Conservation (phyloP, 2,888 invertebrate species). For the Lampropteryx suffumata region DNA sequence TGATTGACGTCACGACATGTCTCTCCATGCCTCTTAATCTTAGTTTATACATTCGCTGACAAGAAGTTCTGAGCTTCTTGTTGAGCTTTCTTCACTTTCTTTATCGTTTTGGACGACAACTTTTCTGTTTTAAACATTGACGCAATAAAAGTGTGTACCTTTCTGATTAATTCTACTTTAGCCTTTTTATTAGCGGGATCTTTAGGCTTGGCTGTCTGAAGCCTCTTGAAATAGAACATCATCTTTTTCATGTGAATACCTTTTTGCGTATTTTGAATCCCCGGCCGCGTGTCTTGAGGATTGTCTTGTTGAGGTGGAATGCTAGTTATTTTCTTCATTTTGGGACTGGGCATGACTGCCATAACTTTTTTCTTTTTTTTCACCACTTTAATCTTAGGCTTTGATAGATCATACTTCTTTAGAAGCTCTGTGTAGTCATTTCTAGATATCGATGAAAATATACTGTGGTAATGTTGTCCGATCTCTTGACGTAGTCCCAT, state of each 20-base stretch:
- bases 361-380: constrained; percentile 47
- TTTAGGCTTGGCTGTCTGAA: constrained; percentile 44
- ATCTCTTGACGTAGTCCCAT: constrained; percentile 71
- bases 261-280: constrained; percentile 17
- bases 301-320: constrained; percentile 40
- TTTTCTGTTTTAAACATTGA: constrained; percentile 43
- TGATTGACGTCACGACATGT: constrained; percentile 44
- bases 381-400: constrained; percentile 28
- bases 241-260: constrained; percentile 41
- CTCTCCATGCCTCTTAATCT: constrained; percentile 33
- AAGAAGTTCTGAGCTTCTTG: constrained; percentile 61
- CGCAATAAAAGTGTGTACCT: constrained; percentile 50
- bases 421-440: constrained; percentile 66
- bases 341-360: constrained; percentile 39
- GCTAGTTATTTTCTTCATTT: constrained; percentile 38
- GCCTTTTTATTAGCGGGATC: constrained; percentile 48
- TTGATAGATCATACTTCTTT: constrained; percentile 50
- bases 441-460: constrained; percentile 74
- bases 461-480: constrained; percentile 72
- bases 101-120: constrained; percentile 51
- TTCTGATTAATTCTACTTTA: constrained; percentile 45
- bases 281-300: constrained; percentile 22
- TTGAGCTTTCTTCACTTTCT: constrained; percentile 59
- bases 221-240: constrained; percentile 46
- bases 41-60: constrained; percentile 55